Base-by-base conservation (phyloP, 2,113 vertebrate genomes). In the Zosterops pallidus region DNA sequence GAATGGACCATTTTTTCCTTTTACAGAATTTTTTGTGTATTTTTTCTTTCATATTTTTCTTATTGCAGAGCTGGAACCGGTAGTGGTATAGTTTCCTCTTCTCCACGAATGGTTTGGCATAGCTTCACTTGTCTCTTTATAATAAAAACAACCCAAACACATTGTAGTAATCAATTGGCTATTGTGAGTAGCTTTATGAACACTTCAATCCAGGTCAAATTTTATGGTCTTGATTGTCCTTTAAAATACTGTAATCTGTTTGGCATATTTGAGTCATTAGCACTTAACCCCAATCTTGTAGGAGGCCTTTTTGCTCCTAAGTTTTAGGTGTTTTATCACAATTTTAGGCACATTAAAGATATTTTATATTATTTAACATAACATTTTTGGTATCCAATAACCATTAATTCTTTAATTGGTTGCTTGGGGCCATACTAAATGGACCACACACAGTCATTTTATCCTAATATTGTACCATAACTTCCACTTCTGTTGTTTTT, bases 351-450 rank as follows among this genome's bases (percentile, higher is more conserved):
- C 88, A 90, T 95, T 71, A 95, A 94, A 95, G 84, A 7, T 91
- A 97, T 70, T 92, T 95, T 81, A 72, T 89, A 89, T 94, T 94
- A 86, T 92, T 96, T 96, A 93, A 84, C 80, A 90, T 92, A 94
- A 96, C 28, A 79, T 90, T 94, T 96, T 94, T 65, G 56, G 94
- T 95, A 90, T 96, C 90, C 88, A 79, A 11, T 96, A 96, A 90
- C 95, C 86, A 96, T 94, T 96, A 96, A 96, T 96, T 96, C 94
- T 93, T 96, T 96, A 95, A 96, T 92, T 95, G 88, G 92, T 90
- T 96, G 86, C 90, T 93, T 92, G 90, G 88, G 94, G 92, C 94
- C 63, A 26, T 92, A 5, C 76, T 96, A 22, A 96, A 88, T 65
- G 72, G 95, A 90, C 95, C 95, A 97, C 95, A 94, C 95, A 94